Base-by-base conservation (phyloP, 2,113 vertebrate species). In the Perca fluviatilis region DNA sequence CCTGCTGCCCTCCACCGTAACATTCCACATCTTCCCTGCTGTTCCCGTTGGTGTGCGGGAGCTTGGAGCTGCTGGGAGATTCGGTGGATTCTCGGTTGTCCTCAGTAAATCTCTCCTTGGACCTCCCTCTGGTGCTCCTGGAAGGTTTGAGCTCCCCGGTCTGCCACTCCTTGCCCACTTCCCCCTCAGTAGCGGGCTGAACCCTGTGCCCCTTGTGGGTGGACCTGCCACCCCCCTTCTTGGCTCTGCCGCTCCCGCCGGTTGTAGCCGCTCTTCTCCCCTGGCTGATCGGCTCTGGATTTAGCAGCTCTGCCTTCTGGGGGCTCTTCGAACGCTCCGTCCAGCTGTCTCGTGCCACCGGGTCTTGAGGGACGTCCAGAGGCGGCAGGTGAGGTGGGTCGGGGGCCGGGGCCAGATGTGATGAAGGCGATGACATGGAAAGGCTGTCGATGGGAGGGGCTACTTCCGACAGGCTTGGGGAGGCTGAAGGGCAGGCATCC, bases 381-480 rank as follows among this genome's bases (percentile, higher is more conserved):
- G 95, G 95, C 92, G 93, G 95, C 95, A 95, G 95, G 95, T 94
- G 96, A 96, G 96, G 95, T 93, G 96, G 96, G 95, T 97, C 97
- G 92, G 95, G 96, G 95, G 95, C 94, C 89, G 95, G 96, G 96
- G 95, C 96, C 95, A 95, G 95, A 95, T 98, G 97, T 91, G 97
- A 97, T 97, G 97, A 96, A 94, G 96, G 96, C 93, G 96, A 97
- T 96, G 97, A 93, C 94, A 95, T 93, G 94, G 97, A 95, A 94
- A 96, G 95, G 94, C 96, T 96, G 0, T 98, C 97, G 2, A 94
- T 95, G 92, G 95, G 94, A 93, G 95, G 94, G 92, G 96, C 97
- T 98, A 99, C 96, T 99, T 99, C 97, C 96, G 96, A 96, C 97
- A 98, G 95, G 91, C 96, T 96, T 97, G 98, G 95, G 97, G 97